Evolutionary conservation across 2,797 vertebrate species (phyloP).

Genomic region (Liparis tanakae): DNA sequence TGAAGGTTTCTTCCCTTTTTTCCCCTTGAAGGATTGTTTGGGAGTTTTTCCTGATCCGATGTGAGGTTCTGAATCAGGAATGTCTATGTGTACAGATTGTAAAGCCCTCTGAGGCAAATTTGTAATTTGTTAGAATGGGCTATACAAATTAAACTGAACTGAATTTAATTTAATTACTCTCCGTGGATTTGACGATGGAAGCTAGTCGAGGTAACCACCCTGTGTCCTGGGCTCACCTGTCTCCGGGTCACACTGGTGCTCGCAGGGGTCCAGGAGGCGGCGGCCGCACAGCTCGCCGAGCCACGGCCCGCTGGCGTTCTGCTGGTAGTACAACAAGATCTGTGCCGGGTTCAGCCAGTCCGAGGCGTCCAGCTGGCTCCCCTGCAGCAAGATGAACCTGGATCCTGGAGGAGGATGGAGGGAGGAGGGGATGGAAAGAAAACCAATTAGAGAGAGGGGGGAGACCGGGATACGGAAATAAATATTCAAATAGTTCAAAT

Average conservation of each 20-base stretch:
- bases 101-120: no score
- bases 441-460: neutral
- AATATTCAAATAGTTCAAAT: neutral
- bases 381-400: conserved; percentile 95
- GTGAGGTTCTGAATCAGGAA: no score
- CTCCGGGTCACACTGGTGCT: conserved; percentile 96
- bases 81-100: no score
- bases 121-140: no score
- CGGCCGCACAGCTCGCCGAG: conserved; percentile 93
- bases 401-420: conserved; percentile 86
- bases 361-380: conserved; percentile 95
- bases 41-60: no score
- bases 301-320: conserved; percentile 98
- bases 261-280: conserved; percentile 95
- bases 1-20: no score
- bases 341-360: conserved; percentile 99
- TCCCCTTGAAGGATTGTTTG: no score
- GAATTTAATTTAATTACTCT: neutral
- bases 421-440: neutral
- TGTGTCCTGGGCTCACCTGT: conserved; percentile 83
- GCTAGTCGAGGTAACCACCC: neutral
- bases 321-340: conserved; percentile 95
- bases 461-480: neutral
- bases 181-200: neutral
- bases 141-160: no score